A percentile compares a stretch with the other conserved stretches of the same genome.
phyloP scores from a whole-genome alignment of 1,140 invertebrate species.

The Rhopalosiphum maidis region DNA sequence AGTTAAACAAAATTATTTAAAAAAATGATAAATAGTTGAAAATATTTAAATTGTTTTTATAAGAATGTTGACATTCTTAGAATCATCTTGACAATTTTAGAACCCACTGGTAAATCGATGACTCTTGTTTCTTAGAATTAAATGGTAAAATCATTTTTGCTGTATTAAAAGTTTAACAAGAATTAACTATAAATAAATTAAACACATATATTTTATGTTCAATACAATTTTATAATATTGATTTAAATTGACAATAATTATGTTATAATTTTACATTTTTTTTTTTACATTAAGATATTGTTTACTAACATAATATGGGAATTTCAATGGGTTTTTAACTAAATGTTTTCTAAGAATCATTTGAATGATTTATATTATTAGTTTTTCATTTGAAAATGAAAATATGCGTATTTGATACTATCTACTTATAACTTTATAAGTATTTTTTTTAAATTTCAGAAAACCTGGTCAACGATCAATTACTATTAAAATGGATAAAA shows the following conservation, averaged over 20 bases:
- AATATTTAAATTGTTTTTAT: too few species aligned
- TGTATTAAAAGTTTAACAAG: background rate
- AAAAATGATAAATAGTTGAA: too few species aligned
- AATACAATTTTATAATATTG: background rate
- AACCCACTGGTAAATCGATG: background rate
- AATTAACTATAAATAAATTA: background rate
- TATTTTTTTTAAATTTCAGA: constrained; percentile 9
- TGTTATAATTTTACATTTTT: background rate
- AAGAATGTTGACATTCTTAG: background rate
- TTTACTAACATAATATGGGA: too few species aligned
- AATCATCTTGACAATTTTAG: too few species aligned
- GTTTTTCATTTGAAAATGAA: background rate
- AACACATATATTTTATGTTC: background rate
- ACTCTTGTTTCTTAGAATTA: background rate
- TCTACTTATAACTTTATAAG: background rate
- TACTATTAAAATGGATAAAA: constrained; percentile 47
- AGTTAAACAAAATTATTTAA: too few species aligned
- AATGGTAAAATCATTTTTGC: background rate
- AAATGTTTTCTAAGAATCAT: background rate
- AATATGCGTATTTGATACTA: background rate
- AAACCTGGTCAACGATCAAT: constrained; percentile 27
- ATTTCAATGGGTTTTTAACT: too few species aligned
- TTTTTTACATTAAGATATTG: background rate
- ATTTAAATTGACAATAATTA: background rate
- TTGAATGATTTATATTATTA: background rate